Conservation (phyloP, 2,113 vertebrate species). For the Rhombomys opimus region DNA sequence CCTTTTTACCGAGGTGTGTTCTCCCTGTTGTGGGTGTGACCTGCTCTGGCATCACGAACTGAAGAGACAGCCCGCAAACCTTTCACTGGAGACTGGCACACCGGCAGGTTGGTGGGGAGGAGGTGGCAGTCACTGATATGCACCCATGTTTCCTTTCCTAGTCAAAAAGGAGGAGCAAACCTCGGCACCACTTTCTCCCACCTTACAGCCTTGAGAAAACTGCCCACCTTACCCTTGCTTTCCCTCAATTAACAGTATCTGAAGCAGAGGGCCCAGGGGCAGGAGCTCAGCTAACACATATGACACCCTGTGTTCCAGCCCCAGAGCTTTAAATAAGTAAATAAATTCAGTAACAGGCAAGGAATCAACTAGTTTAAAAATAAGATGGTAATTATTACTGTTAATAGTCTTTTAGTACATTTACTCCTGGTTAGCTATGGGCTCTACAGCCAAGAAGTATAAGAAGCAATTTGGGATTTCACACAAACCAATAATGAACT, state of each 20-base stretch:
- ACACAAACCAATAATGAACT: not conserved
- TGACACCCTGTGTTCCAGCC: not conserved
- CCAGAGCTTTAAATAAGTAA: not conserved
- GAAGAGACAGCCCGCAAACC: not conserved
- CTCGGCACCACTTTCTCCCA: not conserved
- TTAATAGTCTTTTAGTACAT: not conserved
- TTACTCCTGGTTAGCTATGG: not conserved
- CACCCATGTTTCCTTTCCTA: not conserved
- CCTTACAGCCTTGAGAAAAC: conserved; percentile 12
- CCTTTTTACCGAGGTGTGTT: not conserved
- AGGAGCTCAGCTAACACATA: not conserved
- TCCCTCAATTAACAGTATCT: not conserved
- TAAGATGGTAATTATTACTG: not conserved
- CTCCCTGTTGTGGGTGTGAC: not conserved
- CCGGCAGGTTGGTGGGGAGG: not conserved
- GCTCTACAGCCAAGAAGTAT: not conserved
- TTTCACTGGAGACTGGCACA: not conserved
- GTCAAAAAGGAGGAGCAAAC: not conserved
- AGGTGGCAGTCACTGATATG: not conserved
- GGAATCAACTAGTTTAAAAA: not conserved
- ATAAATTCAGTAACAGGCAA: not conserved
- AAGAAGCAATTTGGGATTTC: conserved; percentile 5
- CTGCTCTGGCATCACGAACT: not conserved
- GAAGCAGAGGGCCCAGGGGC: not conserved
- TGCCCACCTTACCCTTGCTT: not conserved